Evolutionary conservation across 2,797 vertebrate genomes (phyloP).

Genomic region (Falco concolor): DNA sequence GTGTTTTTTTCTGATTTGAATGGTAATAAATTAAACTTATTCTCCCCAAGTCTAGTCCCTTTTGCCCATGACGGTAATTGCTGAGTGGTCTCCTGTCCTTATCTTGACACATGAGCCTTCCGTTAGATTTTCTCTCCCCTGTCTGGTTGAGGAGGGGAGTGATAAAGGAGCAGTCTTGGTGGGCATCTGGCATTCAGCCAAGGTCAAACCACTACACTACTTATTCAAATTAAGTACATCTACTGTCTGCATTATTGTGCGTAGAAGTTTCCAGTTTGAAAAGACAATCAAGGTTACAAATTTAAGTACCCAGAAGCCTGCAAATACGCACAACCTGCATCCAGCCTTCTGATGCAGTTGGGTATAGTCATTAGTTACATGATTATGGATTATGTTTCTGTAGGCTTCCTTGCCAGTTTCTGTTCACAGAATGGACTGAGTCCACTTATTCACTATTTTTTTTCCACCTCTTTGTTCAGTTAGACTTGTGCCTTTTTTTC

Average conservation of each 20-base stretch:
- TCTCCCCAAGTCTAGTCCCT: too few relatives aligned
- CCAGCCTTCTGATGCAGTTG: background rate
- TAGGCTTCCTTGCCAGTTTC: background rate
- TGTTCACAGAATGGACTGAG: background rate
- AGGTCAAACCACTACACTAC: background rate
- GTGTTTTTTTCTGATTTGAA: too few relatives aligned
- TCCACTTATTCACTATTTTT: background rate
- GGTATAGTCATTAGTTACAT: background rate
- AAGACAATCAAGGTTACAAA: background rate
- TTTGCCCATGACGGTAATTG: too few relatives aligned
- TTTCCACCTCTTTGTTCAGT: background rate
- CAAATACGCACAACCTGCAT: background rate
- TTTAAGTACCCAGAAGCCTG: background rate
- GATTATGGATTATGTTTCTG: background rate
- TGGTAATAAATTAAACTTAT: too few relatives aligned
- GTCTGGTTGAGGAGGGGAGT: too few relatives aligned
- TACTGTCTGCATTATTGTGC: background rate
- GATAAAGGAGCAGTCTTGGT: too few relatives aligned
- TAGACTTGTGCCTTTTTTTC: background rate
- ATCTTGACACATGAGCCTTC: too few relatives aligned
- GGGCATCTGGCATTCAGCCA: too few relatives aligned
- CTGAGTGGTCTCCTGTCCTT: too few relatives aligned
- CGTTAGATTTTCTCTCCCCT: too few relatives aligned
- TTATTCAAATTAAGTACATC: background rate
- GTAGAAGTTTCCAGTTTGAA: background rate